Evolutionary conservation across 2,797 vertebrate species (phyloP).

Genomic region (Clarias pachynema): DNA sequence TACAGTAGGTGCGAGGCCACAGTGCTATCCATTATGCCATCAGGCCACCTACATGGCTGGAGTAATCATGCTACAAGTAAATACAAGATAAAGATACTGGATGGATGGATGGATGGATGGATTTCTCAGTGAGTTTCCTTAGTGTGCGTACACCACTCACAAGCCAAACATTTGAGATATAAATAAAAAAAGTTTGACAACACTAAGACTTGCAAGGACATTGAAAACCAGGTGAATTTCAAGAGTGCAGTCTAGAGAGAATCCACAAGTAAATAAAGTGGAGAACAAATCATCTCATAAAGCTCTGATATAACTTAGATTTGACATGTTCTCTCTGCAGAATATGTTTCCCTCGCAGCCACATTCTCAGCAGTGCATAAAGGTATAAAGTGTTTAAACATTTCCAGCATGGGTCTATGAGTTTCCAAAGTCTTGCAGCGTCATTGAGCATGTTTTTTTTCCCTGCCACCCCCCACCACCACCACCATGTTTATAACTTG

Average conservation of each 20-base stretch:
- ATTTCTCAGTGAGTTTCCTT: neutral
- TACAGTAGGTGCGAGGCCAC: too few species aligned
- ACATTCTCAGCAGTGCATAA: slow-evolving; percentile 19
- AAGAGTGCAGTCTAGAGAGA: neutral
- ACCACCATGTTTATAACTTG: slow-evolving; percentile 4
- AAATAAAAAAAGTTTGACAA: neutral
- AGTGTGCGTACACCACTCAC: neutral
- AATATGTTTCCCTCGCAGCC: neutral
- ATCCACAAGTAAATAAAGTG: neutral
- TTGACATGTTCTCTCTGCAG: slow-evolving; percentile 21
- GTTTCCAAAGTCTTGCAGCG: slow-evolving; percentile 19
- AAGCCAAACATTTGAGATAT: neutral
- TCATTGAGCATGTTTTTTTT: neutral
- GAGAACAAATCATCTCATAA: slow-evolving; percentile 8
- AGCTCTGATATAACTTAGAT: neutral
- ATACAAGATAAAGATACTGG: too few species aligned
- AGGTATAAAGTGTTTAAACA: slow-evolving; percentile 22
- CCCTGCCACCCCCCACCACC: neutral
- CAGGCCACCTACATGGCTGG: neutral
- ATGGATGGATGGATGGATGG: neutral
- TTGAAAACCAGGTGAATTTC: slow-evolving; percentile 7
- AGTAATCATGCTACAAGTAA: neutral
- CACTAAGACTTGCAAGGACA: neutral
- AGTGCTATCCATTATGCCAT: too few species aligned
- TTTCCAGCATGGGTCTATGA: slow-evolving; percentile 6